Conservation (phyloP, 2,888 invertebrate genomes). For the Fissipunctia ypsillon region DNA sequence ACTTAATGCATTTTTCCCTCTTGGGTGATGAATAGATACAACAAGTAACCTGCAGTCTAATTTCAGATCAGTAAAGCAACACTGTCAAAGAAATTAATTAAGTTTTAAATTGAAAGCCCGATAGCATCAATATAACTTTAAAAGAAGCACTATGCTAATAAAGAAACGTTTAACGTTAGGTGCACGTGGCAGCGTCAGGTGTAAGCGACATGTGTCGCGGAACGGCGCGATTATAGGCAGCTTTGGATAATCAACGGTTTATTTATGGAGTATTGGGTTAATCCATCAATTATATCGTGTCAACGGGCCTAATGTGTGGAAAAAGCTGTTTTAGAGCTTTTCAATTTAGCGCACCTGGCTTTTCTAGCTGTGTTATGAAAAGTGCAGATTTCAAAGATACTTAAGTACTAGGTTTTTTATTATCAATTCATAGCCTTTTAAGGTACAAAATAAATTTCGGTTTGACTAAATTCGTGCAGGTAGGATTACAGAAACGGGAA, state of each 20-base stretch:
- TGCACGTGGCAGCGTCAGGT: conserved; percentile 82
- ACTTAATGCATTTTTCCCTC: background rate
- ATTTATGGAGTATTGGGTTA: conserved; percentile 27
- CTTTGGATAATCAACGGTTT: conserved; percentile 36
- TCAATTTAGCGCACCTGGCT: conserved; percentile 8
- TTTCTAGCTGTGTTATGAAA: background rate
- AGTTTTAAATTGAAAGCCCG: conserved; percentile 3
- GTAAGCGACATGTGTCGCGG: conserved; percentile 79
- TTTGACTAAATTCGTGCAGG: background rate
- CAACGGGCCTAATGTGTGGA: conserved; percentile 23
- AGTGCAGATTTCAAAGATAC: background rate
- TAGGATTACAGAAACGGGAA: background rate
- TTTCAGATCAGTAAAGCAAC: background rate
- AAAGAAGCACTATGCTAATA: conserved; percentile 64
- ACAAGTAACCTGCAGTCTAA: background rate
- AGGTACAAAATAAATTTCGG: no score
- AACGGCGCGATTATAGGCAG: conserved; percentile 64
- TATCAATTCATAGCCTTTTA: no score
- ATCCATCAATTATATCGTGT: conserved; percentile 16
- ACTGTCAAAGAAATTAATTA: conserved; percentile 5
- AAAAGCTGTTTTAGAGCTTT: conserved; percentile 2
- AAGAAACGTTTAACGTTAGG: conserved; percentile 62
- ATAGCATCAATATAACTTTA: conserved; percentile 26
- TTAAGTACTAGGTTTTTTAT: no score
- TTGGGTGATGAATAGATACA: background rate